phyloP scores from a whole-genome alignment of 2,888 invertebrate genomes.

The Caenorhabditis sp. region DNA sequence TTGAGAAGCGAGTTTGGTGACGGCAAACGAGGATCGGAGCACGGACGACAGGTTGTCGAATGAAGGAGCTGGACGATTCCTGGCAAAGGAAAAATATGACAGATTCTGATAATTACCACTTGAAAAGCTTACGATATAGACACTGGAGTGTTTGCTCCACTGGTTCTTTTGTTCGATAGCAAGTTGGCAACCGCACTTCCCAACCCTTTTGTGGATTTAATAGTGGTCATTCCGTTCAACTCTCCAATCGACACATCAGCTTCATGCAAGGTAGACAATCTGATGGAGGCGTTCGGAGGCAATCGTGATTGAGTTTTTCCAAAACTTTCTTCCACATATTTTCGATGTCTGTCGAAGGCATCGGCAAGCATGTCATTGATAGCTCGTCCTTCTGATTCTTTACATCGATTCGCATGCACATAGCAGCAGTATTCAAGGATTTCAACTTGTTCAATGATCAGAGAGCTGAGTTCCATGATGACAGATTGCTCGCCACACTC shows the following conservation, averaged over 20 bases:
- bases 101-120: not conserved
- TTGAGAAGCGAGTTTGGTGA: constrained; percentile 27
- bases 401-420: constrained; percentile 69
- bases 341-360: constrained; percentile 70
- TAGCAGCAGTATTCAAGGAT: constrained; percentile 79
- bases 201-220: constrained; percentile 53
- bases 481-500: constrained; percentile 70
- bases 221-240: constrained; percentile 59
- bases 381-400: constrained; percentile 44
- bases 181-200: constrained; percentile 48
- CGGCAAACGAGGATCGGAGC: constrained; percentile 48
- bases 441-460: constrained; percentile 76
- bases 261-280: constrained; percentile 39
- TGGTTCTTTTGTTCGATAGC: constrained; percentile 56
- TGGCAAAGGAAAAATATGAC: constrained; percentile 5
- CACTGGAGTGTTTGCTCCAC: constrained; percentile 39
- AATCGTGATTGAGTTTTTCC: constrained; percentile 64
- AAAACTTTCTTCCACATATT: constrained; percentile 74
- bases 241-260: constrained; percentile 34
- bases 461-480: constrained; percentile 64
- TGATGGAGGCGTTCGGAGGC: constrained; percentile 41
- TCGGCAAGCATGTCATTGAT: constrained; percentile 75
- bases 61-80: constrained; percentile 54
- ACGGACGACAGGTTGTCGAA: constrained; percentile 63
- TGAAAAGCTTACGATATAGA: constrained; percentile 29